Percentiles rank a stretch among this genome's conserved stretches.
phyloP scores from a whole-genome alignment of 2,888 invertebrate genomes.

The Tipula vernalis region DNA sequence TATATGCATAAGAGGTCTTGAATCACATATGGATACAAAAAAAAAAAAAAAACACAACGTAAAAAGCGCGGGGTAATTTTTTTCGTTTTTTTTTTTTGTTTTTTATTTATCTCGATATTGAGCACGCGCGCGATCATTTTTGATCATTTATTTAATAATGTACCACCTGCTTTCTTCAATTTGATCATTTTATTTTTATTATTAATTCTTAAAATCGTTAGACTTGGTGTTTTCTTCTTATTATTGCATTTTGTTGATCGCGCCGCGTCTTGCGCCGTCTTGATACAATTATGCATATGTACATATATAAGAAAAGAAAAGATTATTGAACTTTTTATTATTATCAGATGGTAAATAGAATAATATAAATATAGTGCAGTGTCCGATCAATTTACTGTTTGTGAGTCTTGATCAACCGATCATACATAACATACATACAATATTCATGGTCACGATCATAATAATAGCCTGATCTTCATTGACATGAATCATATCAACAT shows the following conservation, averaged over 20 bases:
- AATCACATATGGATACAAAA: neutral
- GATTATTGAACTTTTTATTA: neutral
- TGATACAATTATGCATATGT: neutral
- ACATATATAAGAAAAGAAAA: neutral
- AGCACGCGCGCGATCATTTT: constrained; percentile 9
- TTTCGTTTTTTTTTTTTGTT: neutral
- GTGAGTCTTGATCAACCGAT: neutral
- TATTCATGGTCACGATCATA: neutral
- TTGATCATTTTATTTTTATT: neutral
- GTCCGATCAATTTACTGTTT: neutral
- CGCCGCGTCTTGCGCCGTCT: neutral
- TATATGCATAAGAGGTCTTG: neutral
- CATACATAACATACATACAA: neutral
- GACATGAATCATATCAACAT: neutral
- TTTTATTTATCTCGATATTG: constrained; percentile 6
- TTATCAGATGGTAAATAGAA: neutral
- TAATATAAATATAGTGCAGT: neutral
- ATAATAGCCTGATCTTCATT: neutral
- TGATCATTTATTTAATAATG: constrained; percentile 1
- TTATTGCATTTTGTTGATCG: neutral
- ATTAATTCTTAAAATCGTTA: neutral
- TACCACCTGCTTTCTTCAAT: constrained; percentile 6
- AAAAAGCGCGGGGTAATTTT: neutral
- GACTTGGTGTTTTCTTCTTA: neutral
- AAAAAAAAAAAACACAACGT: neutral